Base-by-base conservation (phyloP, 2,888 invertebrate species). In the Lasioglossum malachurum region DNA sequence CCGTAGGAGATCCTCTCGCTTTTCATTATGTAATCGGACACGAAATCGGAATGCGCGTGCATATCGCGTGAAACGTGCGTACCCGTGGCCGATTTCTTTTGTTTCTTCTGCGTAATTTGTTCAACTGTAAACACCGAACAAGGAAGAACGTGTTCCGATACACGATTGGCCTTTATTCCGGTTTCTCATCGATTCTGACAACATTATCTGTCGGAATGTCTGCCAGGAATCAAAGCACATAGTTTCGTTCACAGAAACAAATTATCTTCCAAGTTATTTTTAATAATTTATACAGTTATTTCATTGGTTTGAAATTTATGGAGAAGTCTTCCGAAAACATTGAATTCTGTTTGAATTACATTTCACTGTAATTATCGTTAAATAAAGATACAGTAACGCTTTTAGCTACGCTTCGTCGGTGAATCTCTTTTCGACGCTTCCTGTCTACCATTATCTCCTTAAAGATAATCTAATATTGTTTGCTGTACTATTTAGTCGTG, bases 21-120 rank as follows among this genome's bases (percentile, higher is more conserved):
- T 69, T 77, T 82, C 23, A 69, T 87, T 90, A 86, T 84, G 90
- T 78, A 90, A 90, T 80, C 46, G 49, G 81, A 86, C 79, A 82
- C 78, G 81, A 78, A 57, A 78, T 81, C 83, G 41, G 41, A 71
- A 80, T 81, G 85, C 79, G 80, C 82, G 72, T 78, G 49, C 71
- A 31, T 71, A 78, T 78, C 67, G 71, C 19, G 67, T 38, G 72
- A 27, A 87, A 76, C 64, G 57, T 35, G 60, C 71, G 80, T 82
- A 64, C 74, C 77, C 75, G 82, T 69, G 67, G 23, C 72, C 76
- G 75, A 38, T 74, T 79, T 76, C 4, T 71, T 79, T 10, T 14
- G 16, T 44, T n/a, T 35, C 35, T 44, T 76, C 35, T 41, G 49
- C 64, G 4, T 69, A 23, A 75, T 23, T 44, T 69, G n/a, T n/a